Evolutionary conservation across 2,888 invertebrate species (phyloP).

Genomic region (Agrilus biguttatus): DNA sequence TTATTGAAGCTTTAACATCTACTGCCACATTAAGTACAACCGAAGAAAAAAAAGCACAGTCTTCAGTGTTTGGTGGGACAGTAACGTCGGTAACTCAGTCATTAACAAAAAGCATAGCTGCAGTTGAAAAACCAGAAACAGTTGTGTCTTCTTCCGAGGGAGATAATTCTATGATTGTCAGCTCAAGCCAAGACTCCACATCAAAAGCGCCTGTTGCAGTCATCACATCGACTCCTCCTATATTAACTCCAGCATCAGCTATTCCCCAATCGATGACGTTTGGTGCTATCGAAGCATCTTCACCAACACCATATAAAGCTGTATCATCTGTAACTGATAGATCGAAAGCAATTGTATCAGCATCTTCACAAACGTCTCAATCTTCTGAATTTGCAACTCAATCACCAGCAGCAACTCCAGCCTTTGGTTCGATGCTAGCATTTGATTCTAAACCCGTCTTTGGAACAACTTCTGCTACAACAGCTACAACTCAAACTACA

Average conservation of each 20-base stretch:
- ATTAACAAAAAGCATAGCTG: too few species aligned
- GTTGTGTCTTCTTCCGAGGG: too few species aligned
- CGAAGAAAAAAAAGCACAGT: too few species aligned
- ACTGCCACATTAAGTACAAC: too few species aligned
- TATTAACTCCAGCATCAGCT: constrained; percentile 1
- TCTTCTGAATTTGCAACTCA: neutral
- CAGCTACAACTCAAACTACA: neutral
- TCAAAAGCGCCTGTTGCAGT: neutral
- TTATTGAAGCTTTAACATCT: too few species aligned
- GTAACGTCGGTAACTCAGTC: too few species aligned
- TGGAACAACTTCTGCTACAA: constrained; percentile 2
- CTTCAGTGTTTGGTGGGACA: neutral
- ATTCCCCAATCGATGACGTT: constrained; percentile 10
- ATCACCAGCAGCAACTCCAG: neutral
- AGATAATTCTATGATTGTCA: too few species aligned
- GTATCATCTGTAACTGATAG: too few species aligned
- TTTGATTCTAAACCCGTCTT: constrained; percentile 4
- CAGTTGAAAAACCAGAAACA: too few species aligned
- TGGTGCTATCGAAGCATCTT: neutral
- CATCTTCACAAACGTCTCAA: too few species aligned
- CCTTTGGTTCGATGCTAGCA: constrained; percentile 4
- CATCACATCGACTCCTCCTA: constrained; percentile 1
- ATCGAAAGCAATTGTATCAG: too few species aligned
- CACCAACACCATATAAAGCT: neutral
- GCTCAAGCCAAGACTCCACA: too few species aligned